Conservation (phyloP, 2,113 vertebrate species). For the Poeciliopsis occidentalis region DNA sequence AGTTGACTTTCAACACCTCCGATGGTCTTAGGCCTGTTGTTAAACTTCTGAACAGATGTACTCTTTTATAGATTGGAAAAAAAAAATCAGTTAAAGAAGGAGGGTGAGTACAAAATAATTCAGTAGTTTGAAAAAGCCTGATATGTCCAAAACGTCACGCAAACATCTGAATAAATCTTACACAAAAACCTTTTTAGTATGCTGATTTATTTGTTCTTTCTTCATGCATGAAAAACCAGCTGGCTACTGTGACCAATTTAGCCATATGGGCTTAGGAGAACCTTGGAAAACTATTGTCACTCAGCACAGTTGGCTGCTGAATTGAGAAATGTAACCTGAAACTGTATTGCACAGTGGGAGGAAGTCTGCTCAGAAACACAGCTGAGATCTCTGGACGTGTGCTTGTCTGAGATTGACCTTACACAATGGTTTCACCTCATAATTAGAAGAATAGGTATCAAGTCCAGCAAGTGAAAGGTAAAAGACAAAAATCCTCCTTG, state of each 20-base stretch:
- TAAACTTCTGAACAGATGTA: not conserved
- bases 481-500: not conserved
- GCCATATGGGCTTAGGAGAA: not conserved
- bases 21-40: not conserved
- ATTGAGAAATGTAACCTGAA: not conserved
- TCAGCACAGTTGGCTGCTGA: not conserved
- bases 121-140: not conserved
- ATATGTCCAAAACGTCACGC: not conserved
- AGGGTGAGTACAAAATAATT: not conserved
- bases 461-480: too few relatives aligned
- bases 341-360: not conserved
- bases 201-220: not conserved
- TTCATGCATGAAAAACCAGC: not conserved
- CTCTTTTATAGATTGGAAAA: not conserved
- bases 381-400: not conserved
- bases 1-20: not conserved
- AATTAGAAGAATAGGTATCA: too few relatives aligned
- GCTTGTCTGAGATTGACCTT: not conserved
- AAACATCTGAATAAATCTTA: not conserved
- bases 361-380: not conserved
- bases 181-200: not conserved
- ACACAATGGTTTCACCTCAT: not conserved
- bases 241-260: not conserved
- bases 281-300: conserved; percentile 1
- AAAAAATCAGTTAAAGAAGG: not conserved